phyloP scores from a whole-genome alignment of 2,113 vertebrate genomes.

The Galeopterus variegatus region DNA sequence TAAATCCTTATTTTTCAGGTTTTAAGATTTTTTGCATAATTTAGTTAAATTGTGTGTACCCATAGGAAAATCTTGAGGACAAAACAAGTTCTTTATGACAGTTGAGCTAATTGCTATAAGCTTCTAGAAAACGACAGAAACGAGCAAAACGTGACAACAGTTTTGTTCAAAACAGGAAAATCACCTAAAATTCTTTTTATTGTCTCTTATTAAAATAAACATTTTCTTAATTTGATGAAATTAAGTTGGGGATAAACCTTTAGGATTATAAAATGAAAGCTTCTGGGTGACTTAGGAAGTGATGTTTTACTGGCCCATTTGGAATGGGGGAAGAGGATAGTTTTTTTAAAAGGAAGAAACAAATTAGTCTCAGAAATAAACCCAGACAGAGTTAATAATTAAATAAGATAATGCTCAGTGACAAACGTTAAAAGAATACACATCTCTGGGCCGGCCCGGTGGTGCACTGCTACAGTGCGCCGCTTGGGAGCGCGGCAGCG shows the following conservation, averaged over 20 bases:
- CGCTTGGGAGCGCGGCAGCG: no score
- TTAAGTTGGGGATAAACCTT: neutral
- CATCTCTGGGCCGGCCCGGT: no score
- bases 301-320: neutral
- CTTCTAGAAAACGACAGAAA: neutral
- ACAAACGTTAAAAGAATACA: neutral
- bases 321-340: neutral
- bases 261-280: no score
- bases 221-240: neutral
- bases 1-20: neutral
- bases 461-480: no score
- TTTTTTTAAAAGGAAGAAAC: constrained; percentile 13
- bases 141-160: neutral
- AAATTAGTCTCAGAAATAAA: constrained; percentile 51
- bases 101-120: neutral
- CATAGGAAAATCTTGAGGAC: neutral
- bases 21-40: neutral
- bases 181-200: neutral
- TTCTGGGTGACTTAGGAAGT: neutral
- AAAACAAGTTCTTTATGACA: neutral
- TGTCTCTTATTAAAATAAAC: neutral
- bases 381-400: constrained; percentile 19
- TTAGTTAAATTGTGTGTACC: neutral
- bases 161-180: neutral
- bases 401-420: constrained; percentile 35